phyloP scores from a whole-genome alignment of 2,113 vertebrate genomes.

The Phrynosoma platyrhinos region DNA sequence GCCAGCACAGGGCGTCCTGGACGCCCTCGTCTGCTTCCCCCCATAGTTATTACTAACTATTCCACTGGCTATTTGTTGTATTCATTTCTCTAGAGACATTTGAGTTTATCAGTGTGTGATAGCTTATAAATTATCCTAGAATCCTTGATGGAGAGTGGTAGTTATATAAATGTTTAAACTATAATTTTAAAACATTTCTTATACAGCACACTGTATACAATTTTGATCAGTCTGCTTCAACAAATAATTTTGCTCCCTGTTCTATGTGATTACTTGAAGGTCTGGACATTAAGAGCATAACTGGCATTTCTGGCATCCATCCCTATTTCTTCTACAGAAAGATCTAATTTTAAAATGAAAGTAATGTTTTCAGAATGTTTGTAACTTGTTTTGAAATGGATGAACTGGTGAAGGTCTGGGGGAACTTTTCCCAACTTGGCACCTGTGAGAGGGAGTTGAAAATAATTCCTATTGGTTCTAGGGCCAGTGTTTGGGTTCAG shows the following conservation, averaged over 20 bases:
- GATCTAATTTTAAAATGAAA: not conserved
- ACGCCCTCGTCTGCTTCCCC: too few species aligned
- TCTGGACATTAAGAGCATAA: not conserved
- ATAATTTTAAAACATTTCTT: not conserved
- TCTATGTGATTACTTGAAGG: not conserved
- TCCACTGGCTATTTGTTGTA: not conserved
- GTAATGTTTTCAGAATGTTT: too few species aligned
- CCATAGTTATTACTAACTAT: constrained; percentile 18
- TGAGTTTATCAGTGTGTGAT: not conserved
- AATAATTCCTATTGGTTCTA: not conserved
- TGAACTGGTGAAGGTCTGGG: too few species aligned
- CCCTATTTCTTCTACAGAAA: too few species aligned
- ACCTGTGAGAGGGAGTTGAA: not conserved
- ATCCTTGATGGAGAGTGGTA: not conserved
- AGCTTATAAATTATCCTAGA: not conserved
- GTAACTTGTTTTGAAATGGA: too few species aligned
- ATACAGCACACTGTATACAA: not conserved
- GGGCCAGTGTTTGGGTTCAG: not conserved
- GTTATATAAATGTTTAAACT: not conserved
- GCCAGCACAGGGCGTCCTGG: too few species aligned
- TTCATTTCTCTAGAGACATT: not conserved
- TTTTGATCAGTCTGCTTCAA: not conserved
- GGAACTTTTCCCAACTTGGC: not conserved
- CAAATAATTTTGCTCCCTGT: not conserved
- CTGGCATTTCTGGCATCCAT: too few species aligned